These are phyloP conservation scores for Colaptes auratus DNA, from an alignment of 2,113 vertebrate species.

Conservation along the genomic window DNA sequence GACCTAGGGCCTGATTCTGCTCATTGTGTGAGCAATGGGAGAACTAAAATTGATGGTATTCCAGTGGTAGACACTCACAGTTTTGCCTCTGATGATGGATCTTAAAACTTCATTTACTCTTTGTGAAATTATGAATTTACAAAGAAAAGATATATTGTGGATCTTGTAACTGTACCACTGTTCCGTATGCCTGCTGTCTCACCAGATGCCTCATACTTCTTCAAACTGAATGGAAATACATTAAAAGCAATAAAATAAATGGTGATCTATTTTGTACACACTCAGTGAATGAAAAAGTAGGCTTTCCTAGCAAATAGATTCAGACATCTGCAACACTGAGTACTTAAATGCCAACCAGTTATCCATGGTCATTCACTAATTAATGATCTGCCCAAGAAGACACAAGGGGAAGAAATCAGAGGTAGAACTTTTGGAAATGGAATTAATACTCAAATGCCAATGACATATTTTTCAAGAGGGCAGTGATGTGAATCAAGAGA, in stretches of 20 bases:
- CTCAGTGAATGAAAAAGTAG: conserved; percentile 9
- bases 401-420: conserved; percentile 38
- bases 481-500: conserved; percentile 62
- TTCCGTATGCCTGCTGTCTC: background rate
- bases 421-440: conserved; percentile 52
- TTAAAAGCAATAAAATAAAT: conserved; percentile 62
- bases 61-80: background rate
- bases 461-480: conserved; percentile 52
- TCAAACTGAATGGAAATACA: conserved; percentile 49
- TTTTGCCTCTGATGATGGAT: background rate
- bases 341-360: conserved; percentile 56
- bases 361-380: conserved; percentile 58
- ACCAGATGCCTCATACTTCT: background rate
- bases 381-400: conserved; percentile 4
- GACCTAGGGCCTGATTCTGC: background rate
- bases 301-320: conserved; percentile 42
- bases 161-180: background rate
- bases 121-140: background rate
- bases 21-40: background rate
- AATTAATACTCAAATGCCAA: conserved; percentile 62
- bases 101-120: background rate
- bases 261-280: conserved; percentile 36
- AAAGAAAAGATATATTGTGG: background rate
- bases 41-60: background rate
- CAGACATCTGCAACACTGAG: background rate